Evolutionary conservation across 2,888 invertebrate genomes (phyloP).

Genomic region (Dryocosmus kuriphilus): DNA sequence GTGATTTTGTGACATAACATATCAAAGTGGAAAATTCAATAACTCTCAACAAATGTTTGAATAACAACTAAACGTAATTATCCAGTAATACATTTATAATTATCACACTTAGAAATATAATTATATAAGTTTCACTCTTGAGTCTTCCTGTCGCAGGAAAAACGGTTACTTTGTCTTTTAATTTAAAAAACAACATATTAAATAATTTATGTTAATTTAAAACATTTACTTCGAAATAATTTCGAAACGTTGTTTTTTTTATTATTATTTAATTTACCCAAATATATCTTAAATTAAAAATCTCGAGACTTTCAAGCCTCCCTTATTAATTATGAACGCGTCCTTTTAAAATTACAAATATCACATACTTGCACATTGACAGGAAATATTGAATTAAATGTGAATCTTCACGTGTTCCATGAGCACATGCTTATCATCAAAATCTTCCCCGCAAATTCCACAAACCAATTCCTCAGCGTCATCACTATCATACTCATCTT

Average conservation of each 20-base stretch:
- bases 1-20: slow-evolving; percentile 21
- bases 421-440: slow-evolving; percentile 71
- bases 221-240: not conserved
- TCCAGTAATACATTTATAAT: not conserved
- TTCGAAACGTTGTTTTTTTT: not conserved
- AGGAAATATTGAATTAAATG: slow-evolving; percentile 66
- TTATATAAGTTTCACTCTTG: not conserved
- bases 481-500: slow-evolving; percentile 65
- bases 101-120: slow-evolving; percentile 6
- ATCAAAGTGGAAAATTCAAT: not conserved
- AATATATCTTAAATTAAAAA: not conserved
- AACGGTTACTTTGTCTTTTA: not conserved
- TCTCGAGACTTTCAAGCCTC: not conserved
- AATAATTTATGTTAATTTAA: not conserved
- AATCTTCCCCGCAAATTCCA: slow-evolving; percentile 75
- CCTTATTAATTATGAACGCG: not conserved
- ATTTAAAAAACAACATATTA: not conserved
- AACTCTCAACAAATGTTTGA: not conserved
- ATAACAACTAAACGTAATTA: not conserved
- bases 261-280: not conserved
- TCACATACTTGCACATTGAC: slow-evolving; percentile 28
- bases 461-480: slow-evolving; percentile 71
- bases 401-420: slow-evolving; percentile 76
- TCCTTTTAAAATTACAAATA: slow-evolving; percentile 14
- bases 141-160: not conserved